Evolutionary conservation across 2,113 vertebrate genomes (phyloP), one percentile per base, ranked within the genome.

Genomic region (Cepphus grylle): DNA sequence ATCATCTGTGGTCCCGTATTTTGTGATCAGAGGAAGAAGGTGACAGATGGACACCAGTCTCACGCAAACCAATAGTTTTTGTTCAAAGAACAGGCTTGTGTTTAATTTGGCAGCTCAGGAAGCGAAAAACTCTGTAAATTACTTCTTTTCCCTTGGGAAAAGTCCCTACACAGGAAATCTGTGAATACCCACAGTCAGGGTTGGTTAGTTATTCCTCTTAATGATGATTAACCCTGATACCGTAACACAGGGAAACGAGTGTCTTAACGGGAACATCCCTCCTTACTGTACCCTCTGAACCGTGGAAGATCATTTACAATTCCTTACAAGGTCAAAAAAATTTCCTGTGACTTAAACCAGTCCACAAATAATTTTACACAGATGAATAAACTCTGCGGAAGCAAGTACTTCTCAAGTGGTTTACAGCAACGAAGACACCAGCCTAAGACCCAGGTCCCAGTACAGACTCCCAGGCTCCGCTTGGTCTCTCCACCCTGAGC

Each of bases 401-500:
- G 8, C 22, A 74, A 78, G 0, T 16, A 32, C 4, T 88, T 42
- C 81, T 50, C 43, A 25, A 59, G 47, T 27, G 52, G 29, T 69
- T 87, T 45, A 56, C 2, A 74, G 23, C 9, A 14, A 40, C 20
- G 8, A 10, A 19, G 49, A 25, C 29, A 58, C 25, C 50, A 62
- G 69, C 40, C 59, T 9, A 25, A 29, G 73, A 52, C 18, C 11
- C 63, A 38, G 23, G 20, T 20, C 22, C 53, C 27, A 30, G 86
- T 4, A 50, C 43, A 69, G 52, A 36, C 25, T 40, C 22, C 38
- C 70, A 52, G 73, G 53, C 53, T 38, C 47, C 2, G 16, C 77
- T 11, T 7, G 12, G 47, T 8, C 32, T 25, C 30, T 15, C 17
- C 50, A 34, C 11, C 1, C 1, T 0, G 4, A 34, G 25, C 0